Percentiles rank a stretch among this genome's conserved stretches.
These are phyloP conservation scores for Erpornis zantholeuca DNA, from an alignment of 2,113 vertebrate species.

Conservation along the genomic window DNA sequence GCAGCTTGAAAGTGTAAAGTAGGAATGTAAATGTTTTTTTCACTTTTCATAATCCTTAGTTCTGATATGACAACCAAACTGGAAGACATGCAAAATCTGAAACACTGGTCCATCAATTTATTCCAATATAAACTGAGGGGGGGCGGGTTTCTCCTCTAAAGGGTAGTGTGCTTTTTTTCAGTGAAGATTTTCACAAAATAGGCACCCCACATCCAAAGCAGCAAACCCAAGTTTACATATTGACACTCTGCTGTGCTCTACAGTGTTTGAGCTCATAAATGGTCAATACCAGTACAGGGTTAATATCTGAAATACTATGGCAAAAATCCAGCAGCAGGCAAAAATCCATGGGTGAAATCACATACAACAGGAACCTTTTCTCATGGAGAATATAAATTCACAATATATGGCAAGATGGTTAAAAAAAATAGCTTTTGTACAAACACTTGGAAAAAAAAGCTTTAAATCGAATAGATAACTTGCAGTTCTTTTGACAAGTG, in stretches of 20 bases:
- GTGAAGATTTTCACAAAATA: not conserved
- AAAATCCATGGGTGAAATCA: not conserved
- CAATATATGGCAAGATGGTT: not conserved
- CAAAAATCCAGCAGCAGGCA: not conserved
- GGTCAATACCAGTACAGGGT: not conserved
- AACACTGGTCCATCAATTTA: not conserved
- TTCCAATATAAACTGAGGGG: not conserved
- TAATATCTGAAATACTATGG: not conserved
- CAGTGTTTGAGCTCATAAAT: not conserved
- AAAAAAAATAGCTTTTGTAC: not conserved
- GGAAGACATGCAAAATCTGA: not conserved
- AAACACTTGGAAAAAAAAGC: not conserved
- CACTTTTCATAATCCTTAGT: not conserved
- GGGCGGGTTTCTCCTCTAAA: not conserved
- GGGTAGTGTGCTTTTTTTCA: not conserved
- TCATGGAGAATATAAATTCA: not conserved
- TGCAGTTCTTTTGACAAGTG: not conserved
- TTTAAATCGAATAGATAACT: not conserved
- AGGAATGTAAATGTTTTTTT: not conserved
- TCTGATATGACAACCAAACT: not conserved
- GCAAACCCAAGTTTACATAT: not conserved
- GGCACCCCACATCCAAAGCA: rapidly evolving
- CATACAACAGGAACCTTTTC: not conserved
- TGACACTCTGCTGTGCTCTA: not conserved
- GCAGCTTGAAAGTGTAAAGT: not conserved